A percentile compares a stretch with the other conserved stretches of the same genome.
Evolutionary conservation across 1,140 invertebrate genomes (phyloP).

Genomic region (Heliconius melpomene): DNA sequence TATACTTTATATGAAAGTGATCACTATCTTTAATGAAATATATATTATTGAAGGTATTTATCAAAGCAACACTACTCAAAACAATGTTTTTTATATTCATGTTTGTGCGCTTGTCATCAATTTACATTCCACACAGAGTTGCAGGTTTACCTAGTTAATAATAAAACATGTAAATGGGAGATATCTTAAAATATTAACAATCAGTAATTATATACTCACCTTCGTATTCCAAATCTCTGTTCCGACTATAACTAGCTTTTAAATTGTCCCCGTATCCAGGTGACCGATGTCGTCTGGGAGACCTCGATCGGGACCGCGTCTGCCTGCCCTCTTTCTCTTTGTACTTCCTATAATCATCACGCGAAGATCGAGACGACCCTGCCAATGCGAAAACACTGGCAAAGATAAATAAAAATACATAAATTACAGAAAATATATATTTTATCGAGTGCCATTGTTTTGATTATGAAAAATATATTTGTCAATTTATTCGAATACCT

Average conservation of each 20-base stretch:
- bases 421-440: slow-evolving; percentile 53
- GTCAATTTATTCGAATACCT: slow-evolving; percentile 65
- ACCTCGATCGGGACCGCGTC: slow-evolving; percentile 61
- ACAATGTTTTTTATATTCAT: too few species aligned
- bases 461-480: slow-evolving; percentile 29
- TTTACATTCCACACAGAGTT: too few species aligned
- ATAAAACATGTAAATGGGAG: too few species aligned
- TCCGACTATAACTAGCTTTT: slow-evolving; percentile 42
- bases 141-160: too few species aligned
- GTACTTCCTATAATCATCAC: slow-evolving; percentile 81
- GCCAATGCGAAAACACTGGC: slow-evolving; percentile 81
- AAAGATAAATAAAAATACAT: slow-evolving; percentile 78
- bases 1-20: too few species aligned
- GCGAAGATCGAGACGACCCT: slow-evolving; percentile 81
- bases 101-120: too few species aligned
- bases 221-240: slow-evolving; percentile 46
- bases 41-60: too few species aligned
- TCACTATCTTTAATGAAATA: too few species aligned
- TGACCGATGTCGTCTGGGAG: slow-evolving; percentile 49
- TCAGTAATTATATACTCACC: slow-evolving; percentile 33
- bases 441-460: slow-evolving; percentile 11
- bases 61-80: too few species aligned
- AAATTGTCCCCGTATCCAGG: slow-evolving; percentile 44
- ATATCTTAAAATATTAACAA: too few species aligned
- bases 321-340: slow-evolving; percentile 51